Conservation (phyloP, 2,888 invertebrate species). For the Dichetophora obliterata region DNA sequence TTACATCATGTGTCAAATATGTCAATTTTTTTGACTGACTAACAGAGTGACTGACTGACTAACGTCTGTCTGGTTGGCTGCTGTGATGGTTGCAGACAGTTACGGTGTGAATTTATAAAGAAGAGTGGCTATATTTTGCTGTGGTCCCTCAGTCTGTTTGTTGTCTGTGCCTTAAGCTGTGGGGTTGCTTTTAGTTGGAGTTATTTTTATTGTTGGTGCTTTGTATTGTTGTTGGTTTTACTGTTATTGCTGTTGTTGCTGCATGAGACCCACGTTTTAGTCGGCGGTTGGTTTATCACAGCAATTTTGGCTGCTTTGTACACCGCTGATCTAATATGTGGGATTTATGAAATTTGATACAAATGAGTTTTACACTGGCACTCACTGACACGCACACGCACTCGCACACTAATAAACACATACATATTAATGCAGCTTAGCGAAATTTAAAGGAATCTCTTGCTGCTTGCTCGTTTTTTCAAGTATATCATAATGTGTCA, state of each 20-base stretch:
- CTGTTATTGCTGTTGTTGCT: conserved; percentile 9
- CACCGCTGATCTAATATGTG: conserved; percentile 7
- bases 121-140: neutral
- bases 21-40: conserved; percentile 54
- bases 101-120: neutral
- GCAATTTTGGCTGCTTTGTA: conserved; percentile 54
- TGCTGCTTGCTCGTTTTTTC: neutral
- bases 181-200: neutral
- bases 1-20: conserved; percentile 66
- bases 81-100: neutral
- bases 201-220: neutral
- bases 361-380: conserved; percentile 61
- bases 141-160: neutral
- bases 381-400: conserved; percentile 41
- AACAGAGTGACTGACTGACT: conserved; percentile 32
- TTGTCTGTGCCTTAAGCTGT: neutral
- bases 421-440: conserved; percentile 10
- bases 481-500: neutral
- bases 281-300: conserved; percentile 56
- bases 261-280: conserved; percentile 26
- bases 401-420: conserved; percentile 37
- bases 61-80: conserved; percentile 13
- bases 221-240: no score
- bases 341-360: conserved; percentile 61
- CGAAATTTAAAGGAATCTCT: neutral